A percentile compares a stretch with the other conserved stretches of the same genome.
Evolutionary conservation across 2,797 vertebrate genomes (phyloP).

Genomic region (Aeoliscus strigatus): DNA sequence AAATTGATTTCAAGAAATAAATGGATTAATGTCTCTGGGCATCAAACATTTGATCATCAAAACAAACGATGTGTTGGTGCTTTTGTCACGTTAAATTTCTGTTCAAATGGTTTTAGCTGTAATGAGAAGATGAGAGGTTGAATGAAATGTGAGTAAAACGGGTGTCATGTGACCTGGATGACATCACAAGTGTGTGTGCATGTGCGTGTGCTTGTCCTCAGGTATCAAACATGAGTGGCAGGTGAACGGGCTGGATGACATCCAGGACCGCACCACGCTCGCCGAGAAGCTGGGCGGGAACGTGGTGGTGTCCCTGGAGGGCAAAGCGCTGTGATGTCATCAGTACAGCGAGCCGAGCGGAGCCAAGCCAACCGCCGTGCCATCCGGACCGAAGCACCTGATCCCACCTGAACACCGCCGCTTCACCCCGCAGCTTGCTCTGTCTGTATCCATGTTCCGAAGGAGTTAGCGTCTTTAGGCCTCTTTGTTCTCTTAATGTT

Average conservation of each 20-base stretch:
- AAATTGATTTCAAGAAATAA: no score
- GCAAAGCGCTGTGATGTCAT: slow-evolving; percentile 87
- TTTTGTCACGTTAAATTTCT: no score
- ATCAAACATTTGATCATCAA: no score
- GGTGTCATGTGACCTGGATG: no score
- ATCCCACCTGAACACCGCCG: slow-evolving; percentile 57
- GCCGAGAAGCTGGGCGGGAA: slow-evolving; percentile 84
- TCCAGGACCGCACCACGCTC: slow-evolving; percentile 82
- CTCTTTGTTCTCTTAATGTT: slow-evolving; percentile 47
- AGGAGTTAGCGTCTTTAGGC: slow-evolving; percentile 83
- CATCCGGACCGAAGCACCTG: slow-evolving; percentile 76
- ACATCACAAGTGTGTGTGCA: no score
- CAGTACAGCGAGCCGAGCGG: slow-evolving; percentile 31
- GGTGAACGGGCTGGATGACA: slow-evolving; percentile 84
- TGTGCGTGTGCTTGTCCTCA: no score
- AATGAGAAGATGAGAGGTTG: no score
- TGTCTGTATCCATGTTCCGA: slow-evolving; percentile 72
- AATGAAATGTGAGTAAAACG: no score
- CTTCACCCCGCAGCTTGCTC: slow-evolving; percentile 84
- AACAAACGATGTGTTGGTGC: no score
- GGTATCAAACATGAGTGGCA: slow-evolving; percentile 92
- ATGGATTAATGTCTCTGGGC: no score
- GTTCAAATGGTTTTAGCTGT: no score
- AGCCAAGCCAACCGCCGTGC: slow-evolving; percentile 54
- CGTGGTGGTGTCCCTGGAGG: slow-evolving; percentile 82